Conservation (phyloP, 2,113 vertebrate genomes). For the Formicarius rufipectus region DNA sequence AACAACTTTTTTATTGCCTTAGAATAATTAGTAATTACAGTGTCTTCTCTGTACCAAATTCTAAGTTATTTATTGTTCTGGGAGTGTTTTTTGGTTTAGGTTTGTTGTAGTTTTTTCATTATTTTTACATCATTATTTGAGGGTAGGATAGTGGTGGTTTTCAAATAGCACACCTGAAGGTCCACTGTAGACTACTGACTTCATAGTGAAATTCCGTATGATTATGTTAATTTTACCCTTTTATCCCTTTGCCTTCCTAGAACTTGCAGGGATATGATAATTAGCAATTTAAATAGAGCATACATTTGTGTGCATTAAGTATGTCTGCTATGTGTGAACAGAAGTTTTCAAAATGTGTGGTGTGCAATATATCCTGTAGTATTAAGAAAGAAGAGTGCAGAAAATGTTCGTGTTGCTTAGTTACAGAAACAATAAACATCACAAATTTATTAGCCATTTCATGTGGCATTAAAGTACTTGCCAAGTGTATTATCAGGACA, state of each 20-base stretch:
- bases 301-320: background rate
- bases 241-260: background rate
- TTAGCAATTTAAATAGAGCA: background rate
- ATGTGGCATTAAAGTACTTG: background rate
- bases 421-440: constrained; percentile 20
- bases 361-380: background rate
- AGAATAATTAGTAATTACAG: background rate
- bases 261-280: background rate
- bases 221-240: background rate
- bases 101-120: background rate
- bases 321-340: background rate
- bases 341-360: background rate
- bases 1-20: background rate
- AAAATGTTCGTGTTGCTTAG: background rate
- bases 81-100: background rate
- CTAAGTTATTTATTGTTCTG: background rate
- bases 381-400: background rate
- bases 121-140: background rate
- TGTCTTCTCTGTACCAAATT: background rate
- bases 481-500: background rate
- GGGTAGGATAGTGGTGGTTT: background rate
- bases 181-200: no score
- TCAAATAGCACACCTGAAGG: no score
- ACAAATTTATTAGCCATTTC: background rate
- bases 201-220: background rate